A percentile compares a stretch with the other conserved stretches of the same genome.
Evolutionary conservation across 2,888 invertebrate genomes (phyloP).

Genomic region (Fissipunctia ypsillon): DNA sequence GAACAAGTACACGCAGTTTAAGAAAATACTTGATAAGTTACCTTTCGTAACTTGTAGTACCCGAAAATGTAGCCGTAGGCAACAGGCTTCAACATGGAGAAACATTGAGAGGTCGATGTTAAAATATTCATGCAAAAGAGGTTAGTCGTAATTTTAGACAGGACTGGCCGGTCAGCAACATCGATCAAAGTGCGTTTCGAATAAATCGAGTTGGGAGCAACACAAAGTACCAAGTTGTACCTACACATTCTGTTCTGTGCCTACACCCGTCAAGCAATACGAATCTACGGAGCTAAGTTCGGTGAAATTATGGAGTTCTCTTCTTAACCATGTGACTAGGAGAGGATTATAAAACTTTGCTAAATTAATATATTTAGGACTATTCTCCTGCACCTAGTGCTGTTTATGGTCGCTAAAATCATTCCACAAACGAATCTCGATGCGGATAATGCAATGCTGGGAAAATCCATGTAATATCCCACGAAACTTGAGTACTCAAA

Average conservation of each 20-base stretch:
- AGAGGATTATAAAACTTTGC: neutral
- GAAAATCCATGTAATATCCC: conserved; percentile 30
- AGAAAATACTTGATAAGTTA: conserved; percentile 37
- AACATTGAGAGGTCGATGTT: conserved; percentile 53
- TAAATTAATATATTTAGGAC: neutral
- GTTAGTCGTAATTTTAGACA: conserved; percentile 57
- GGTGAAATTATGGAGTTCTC: conserved; percentile 3
- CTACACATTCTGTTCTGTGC: too few species aligned
- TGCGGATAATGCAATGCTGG: conserved; percentile 32
- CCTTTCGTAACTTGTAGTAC: conserved; percentile 39
- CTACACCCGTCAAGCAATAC: too few species aligned
- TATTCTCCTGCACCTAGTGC: neutral
- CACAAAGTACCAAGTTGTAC: neutral
- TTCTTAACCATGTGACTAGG: neutral
- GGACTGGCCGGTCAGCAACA: conserved; percentile 50
- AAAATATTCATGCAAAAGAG: conserved; percentile 64
- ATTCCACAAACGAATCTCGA: conserved; percentile 19
- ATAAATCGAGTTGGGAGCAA: conserved; percentile 45
- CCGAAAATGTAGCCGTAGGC: conserved; percentile 50
- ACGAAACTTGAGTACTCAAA: neutral
- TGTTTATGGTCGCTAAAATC: neutral
- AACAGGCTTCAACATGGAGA: conserved; percentile 34
- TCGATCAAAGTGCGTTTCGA: conserved; percentile 51
- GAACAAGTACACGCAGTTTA: conserved; percentile 17
- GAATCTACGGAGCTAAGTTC: neutral